Evolutionary conservation across 2,113 vertebrate species (phyloP).

Genomic region (Opisthocomus hoazin): DNA sequence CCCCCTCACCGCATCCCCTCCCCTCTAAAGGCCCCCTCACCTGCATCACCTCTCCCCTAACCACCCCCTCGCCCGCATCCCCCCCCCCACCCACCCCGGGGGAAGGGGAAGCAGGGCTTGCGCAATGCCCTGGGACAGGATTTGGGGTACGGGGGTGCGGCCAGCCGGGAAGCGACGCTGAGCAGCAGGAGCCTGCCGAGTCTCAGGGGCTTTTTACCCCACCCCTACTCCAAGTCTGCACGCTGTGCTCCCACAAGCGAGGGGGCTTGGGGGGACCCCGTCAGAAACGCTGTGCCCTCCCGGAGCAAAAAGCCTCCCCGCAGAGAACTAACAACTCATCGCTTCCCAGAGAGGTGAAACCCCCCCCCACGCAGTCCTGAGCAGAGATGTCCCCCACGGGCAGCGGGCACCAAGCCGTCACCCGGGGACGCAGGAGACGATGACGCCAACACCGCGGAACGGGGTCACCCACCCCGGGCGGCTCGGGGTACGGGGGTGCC

Average conservation of each 20-base stretch:
- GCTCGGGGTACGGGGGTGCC: neutral
- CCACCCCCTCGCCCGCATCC: too few species aligned
- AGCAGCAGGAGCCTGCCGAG: neutral
- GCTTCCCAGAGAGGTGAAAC: fast-evolving
- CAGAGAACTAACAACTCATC: neutral
- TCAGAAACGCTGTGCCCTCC: fast-evolving
- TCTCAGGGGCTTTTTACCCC: too few species aligned
- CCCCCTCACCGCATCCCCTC: too few species aligned
- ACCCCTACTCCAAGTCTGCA: fast-evolving
- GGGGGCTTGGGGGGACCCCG: fast-evolving
- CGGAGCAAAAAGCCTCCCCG: neutral
- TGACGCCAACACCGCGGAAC: fast-evolving
- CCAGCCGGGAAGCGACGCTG: neutral
- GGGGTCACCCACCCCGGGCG: fast-evolving
- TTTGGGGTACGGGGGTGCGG: fast-evolving
- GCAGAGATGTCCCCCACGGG: fast-evolving
- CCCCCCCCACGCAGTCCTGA: fast-evolving
- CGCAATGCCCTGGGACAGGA: fast-evolving
- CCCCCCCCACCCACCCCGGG: neutral
- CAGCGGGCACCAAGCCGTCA: fast-evolving
- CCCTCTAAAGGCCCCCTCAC: too few species aligned
- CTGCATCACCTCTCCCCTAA: too few species aligned
- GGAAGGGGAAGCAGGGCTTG: neutral
- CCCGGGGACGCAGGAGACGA: too few species aligned
- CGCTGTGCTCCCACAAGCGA: neutral